Base-by-base conservation (phyloP, 2,113 vertebrate genomes). In the Nannospalax galili region DNA sequence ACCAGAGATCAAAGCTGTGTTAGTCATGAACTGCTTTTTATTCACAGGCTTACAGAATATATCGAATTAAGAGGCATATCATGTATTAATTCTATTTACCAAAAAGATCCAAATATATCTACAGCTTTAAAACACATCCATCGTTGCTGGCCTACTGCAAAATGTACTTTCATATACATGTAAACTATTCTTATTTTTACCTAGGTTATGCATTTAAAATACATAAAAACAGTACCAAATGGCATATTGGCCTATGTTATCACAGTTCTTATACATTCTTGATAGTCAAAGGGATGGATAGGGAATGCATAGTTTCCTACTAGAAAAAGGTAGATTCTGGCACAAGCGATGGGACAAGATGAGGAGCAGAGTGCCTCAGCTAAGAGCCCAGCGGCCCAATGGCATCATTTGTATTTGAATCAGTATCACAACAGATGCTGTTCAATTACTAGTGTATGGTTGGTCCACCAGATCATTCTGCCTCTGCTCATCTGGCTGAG, bases 21-120 rank as follows among this genome's bases (percentile, higher is more conserved):
- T 52, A 86, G 90, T 95, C 92, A 78, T 84, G 87, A 96, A 80
- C 91, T 98, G 82, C 84, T 56, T 96, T 98, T 98, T 98, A 98
- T 98, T 99, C 40, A 86, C 81, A 93, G 37, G 20, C 5, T 96
- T 97, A 92, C 92, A 95, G 94, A 95, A 91, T 97, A 93, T 97
- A 98, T 90, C 81, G 84, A 93, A n/a, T 67, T 95, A 82, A 97
- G 93, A 91, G 92, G 92, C 97, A 97, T 4, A 89, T 97, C 90
- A 87, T 78, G 87, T 84, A 86, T 96, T 95, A 93, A 90, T 84
- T 85, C 92, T 96, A 95, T 94, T 98, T 97, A 94, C 97, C 95
- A 96, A 98, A 98, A 97, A 96, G 93, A 96, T 77, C 96, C 96
- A 88, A 56, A 32, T 89, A 64, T 97, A 95, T 95, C 73, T 95